Base-by-base conservation (phyloP, 2,113 vertebrate species). In the Fregata magnificens region DNA sequence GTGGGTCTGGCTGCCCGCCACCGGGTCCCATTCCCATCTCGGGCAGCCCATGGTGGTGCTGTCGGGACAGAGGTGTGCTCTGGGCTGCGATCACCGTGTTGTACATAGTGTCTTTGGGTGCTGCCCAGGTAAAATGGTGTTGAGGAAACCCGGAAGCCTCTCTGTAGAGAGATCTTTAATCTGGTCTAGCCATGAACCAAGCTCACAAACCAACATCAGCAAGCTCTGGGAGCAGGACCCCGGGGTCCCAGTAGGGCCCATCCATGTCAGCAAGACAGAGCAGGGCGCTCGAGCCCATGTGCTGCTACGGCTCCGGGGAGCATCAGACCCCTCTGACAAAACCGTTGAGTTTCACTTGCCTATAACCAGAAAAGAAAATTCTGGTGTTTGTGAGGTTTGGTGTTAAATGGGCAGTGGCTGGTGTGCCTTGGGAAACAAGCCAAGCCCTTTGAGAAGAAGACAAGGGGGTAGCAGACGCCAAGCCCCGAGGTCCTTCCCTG, bases 21-120 rank as follows among this genome's bases (percentile, higher is more conserved):
- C 21, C 1, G 3, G 28, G 31, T 40, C 50, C 34, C 1, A 1
- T 44, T 72, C 52, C 32, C 66, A 7, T 6, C 26, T 45, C 0
- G 0, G 69, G 34, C 65, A 94, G 76, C 44, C 45, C 13, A 0
- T 8, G 66, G 36, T 36, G 26, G 34, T 78, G 63, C 53, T 81
- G 67, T 25, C 7, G 3, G 63, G 50, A 22, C 8, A 22, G 45
- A 61, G 49, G 22, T 62, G n/a, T 55, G 76, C 86, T 90, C 58
- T 2, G 15, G 29, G 31, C 61, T 93, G 86, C 0, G 0, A 21
- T 55, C 52, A 29, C 10, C 0, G 0, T 4, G 1, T 7, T 55
- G 44, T 32, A n/a, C 28, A 15, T 8, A 5, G 71, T 19, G 40
- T 13, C 59, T 87, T 25, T 83, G 67, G 67, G 40, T 45, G 13